Percentiles rank a stretch among this genome's conserved stretches.
Conservation (phyloP, 2,113 vertebrate genomes). For the Haliaeetus leucogaster region DNA sequence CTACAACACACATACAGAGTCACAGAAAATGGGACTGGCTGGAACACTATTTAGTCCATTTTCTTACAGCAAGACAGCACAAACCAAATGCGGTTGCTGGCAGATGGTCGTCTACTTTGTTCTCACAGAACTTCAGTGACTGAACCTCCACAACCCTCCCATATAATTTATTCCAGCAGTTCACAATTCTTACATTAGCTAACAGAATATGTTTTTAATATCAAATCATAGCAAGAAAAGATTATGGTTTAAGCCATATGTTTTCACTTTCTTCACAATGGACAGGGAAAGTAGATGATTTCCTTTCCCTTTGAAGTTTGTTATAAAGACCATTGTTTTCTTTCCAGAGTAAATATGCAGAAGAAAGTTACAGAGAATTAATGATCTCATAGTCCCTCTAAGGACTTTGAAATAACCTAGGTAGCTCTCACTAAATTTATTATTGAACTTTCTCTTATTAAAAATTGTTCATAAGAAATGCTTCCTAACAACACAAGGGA, state of each 20-base stretch:
- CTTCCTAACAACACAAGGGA: background rate
- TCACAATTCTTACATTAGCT: background rate
- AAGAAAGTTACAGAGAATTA: constrained; percentile 4
- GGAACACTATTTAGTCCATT: background rate
- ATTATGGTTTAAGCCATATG: background rate
- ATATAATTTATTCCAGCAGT: background rate
- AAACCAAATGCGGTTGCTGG: background rate
- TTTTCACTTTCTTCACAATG: background rate
- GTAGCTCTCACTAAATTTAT: constrained; percentile 14
- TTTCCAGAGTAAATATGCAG: background rate
- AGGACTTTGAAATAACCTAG: constrained; percentile 6
- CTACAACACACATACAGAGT: background rate
- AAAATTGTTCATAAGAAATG: background rate
- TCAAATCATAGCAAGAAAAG: background rate
- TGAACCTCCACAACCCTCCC: background rate
- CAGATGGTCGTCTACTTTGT: background rate
- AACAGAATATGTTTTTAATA: background rate
- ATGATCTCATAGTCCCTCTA: background rate
- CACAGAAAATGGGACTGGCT: background rate
- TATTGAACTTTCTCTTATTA: constrained; percentile 33
- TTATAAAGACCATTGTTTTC: background rate
- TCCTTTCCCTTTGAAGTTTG: background rate
- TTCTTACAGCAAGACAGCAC: background rate
- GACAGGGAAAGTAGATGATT: background rate
- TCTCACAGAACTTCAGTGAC: background rate